Base-by-base conservation (phyloP, 2,888 invertebrate species). In the Archaeoteleia sp. region DNA sequence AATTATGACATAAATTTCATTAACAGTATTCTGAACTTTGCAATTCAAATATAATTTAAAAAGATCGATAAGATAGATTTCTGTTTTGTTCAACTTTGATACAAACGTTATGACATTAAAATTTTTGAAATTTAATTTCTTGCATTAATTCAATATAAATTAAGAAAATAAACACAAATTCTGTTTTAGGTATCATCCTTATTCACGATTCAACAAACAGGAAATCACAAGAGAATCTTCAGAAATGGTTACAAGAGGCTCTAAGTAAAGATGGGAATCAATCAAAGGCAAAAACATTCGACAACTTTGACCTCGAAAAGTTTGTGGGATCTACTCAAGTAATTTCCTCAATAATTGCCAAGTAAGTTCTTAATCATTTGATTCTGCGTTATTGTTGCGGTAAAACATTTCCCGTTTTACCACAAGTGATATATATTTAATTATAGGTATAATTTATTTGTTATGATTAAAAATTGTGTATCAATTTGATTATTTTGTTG, bases 181-280 rank as follows among this genome's bases (percentile, higher is more conserved):
- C n/a, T 14, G 62, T 37, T 32, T 25, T 66, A 93, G 93, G 93
- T 63, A 93, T 98, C 25, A 95, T 99, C 75, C 88, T 99, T 66
- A 97, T 98, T 1, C 98, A 99, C 84, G 99, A 99, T 87, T 87
- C 98, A 78, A 96, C 96, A 3, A 99, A 99, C 85, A 89, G 95
- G 71, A 98, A 98, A 86, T 97, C 97, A 51, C 96, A 98, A 84
- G 91, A 94, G 63, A 97, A 98, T 87, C 87, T 98, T 62, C 91
- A 93, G 70, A 94, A 95, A 85, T 98, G 98, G 98, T 87, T 98
- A 1, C 90, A 93, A 34, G 97, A 98, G 87, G 92, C 97, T 67
- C 84, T 96, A 40, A 93, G 92, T 82, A 92, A 91, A 80, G 93
- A 93, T 70, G 88, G 88, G 58, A 88, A 80, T 80, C 70, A 73